Evolutionary conservation across 2,888 invertebrate genomes (phyloP).

Genomic region (Pseudoips prasinana): DNA sequence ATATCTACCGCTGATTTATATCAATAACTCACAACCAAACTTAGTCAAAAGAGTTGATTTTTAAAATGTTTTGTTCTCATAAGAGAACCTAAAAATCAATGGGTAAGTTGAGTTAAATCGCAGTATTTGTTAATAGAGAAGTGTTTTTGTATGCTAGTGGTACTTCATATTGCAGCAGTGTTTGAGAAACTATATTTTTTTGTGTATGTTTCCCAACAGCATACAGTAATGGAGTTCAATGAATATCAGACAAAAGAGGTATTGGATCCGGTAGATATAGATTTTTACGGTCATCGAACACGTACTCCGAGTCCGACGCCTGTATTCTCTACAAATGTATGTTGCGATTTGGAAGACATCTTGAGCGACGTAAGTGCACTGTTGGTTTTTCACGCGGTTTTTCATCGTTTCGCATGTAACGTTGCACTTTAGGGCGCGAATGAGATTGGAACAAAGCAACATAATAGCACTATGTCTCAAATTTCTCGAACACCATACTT

Average conservation of each 20-base stretch:
- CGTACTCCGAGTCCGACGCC: constrained; percentile 65
- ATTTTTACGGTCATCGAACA: constrained; percentile 60
- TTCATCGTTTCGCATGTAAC: constrained; percentile 23
- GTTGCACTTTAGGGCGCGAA: constrained; percentile 19
- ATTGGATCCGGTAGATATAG: constrained; percentile 66
- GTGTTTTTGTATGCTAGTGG: constrained; percentile 26
- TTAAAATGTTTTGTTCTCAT: constrained; percentile 74
- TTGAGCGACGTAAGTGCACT: constrained; percentile 73
- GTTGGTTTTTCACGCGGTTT: constrained; percentile 25
- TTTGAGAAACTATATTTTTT: constrained; percentile 50
- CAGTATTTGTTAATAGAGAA: constrained; percentile 15
- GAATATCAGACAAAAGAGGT: constrained; percentile 68
- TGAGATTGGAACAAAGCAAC: constrained; percentile 12
- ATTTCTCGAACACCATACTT: too few relatives aligned
- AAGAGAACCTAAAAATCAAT: constrained; percentile 75
- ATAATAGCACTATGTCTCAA: too few relatives aligned
- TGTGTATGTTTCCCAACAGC: constrained; percentile 63
- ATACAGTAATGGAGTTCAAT: constrained; percentile 78
- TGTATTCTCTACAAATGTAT: constrained; percentile 64
- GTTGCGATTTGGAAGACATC: constrained; percentile 76
- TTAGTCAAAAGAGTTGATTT: constrained; percentile 22
- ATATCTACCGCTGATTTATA: constrained; percentile 33
- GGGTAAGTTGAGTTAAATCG: constrained; percentile 58
- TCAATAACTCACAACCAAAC: too few relatives aligned
- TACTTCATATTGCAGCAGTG: constrained; percentile 36